Percentiles rank a stretch among this genome's conserved stretches.
Conservation (phyloP, 2,113 vertebrate genomes). For the Gopherus evgoodei region DNA sequence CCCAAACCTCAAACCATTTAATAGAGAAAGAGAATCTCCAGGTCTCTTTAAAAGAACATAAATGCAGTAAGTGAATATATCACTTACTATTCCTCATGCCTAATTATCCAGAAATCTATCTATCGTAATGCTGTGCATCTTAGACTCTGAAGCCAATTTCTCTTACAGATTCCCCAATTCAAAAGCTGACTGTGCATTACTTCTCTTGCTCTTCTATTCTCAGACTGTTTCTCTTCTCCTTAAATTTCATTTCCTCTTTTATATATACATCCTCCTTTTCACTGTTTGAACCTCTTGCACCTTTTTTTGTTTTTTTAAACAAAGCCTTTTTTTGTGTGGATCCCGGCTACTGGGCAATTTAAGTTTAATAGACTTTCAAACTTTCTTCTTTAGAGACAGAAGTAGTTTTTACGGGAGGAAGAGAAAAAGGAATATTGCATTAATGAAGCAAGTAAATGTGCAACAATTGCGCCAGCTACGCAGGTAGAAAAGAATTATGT, state of each 20-base stretch:
- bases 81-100: constrained; percentile 18
- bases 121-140: not conserved
- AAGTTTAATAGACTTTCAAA: constrained; percentile 56
- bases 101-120: constrained; percentile 52
- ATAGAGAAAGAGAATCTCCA: not conserved
- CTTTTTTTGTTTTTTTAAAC: not conserved
- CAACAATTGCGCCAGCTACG: not conserved
- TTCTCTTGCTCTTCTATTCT: not conserved
- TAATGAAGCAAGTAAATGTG: constrained; percentile 62
- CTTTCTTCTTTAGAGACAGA: constrained; percentile 26
- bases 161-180: constrained; percentile 7
- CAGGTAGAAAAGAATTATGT: constrained; percentile 43
- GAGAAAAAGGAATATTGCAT: constrained; percentile 25
- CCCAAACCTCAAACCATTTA: not conserved
- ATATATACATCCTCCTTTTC: not conserved
- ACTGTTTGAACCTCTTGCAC: not conserved
- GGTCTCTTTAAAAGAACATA: constrained; percentile 10
- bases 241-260: constrained; percentile 42
- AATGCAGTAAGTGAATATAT: constrained; percentile 22
- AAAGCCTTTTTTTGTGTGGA: accelerated
- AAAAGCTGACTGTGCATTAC: not conserved
- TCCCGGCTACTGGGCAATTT: not conserved
- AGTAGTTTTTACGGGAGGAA: constrained; percentile 15
- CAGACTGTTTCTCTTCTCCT: not conserved
- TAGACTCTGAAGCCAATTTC: constrained; percentile 14